These are phyloP conservation scores for Stigmatopora nigra DNA, from an alignment of 2,113 vertebrate species.

Conservation along the genomic window DNA sequence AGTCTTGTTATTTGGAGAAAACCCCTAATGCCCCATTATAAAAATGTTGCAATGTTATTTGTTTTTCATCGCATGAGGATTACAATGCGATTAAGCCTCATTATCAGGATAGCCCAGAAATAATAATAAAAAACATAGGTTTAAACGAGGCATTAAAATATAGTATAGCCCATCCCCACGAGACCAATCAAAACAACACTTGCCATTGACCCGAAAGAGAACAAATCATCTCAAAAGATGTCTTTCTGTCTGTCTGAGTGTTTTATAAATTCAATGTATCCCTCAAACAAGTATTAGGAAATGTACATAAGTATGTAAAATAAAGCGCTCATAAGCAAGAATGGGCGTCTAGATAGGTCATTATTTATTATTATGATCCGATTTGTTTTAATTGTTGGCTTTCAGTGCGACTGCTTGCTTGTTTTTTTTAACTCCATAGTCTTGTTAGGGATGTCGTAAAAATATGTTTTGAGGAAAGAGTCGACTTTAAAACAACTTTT, in stretches of 20 bases:
- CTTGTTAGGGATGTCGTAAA: background rate
- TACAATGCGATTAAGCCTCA: background rate
- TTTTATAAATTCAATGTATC: background rate
- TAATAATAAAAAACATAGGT: background rate
- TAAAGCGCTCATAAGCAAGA: too few species aligned
- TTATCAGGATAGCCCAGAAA: slow-evolving; percentile 1
- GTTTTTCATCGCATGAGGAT: background rate
- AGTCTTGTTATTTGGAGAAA: background rate
- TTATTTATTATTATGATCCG: background rate
- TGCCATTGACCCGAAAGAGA: slow-evolving; percentile 1
- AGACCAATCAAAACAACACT: slow-evolving; percentile 5
- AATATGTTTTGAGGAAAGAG: background rate
- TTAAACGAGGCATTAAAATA: background rate
- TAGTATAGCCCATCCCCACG: background rate
- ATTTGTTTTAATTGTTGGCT: background rate
- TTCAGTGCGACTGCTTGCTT: background rate
- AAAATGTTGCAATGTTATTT: background rate
- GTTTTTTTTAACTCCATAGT: background rate
- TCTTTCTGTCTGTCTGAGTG: background rate
- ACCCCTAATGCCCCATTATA: background rate
- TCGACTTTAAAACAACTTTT: background rate
- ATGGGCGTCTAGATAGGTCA: background rate
- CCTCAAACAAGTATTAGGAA: background rate
- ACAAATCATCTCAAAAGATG: background rate
- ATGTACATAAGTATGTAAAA: background rate